Evolutionary conservation across 2,888 invertebrate species (phyloP).

Genomic region (Eurytoma adleriae): DNA sequence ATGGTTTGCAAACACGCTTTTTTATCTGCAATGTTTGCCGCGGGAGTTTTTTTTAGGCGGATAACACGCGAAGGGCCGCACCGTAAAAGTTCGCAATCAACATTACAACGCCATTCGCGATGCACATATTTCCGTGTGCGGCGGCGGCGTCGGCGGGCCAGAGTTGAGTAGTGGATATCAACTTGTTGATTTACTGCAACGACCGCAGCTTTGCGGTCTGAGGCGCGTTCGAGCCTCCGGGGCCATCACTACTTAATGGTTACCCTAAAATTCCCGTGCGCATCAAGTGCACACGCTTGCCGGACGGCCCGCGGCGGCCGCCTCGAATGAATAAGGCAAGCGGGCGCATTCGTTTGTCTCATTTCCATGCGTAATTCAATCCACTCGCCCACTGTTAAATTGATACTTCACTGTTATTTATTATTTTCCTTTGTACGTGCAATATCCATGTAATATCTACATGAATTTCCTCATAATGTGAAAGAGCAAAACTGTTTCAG

Average conservation of each 20-base stretch:
- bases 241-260: constrained; percentile 68
- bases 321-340: constrained; percentile 45
- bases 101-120: constrained; percentile 36
- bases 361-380: constrained; percentile 42
- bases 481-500: too few relatives aligned
- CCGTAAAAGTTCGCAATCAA: constrained; percentile 32
- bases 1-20: too few relatives aligned
- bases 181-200: constrained; percentile 73
- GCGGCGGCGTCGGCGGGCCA: neutral
- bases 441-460: too few relatives aligned
- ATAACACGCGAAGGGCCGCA: neutral
- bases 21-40: neutral
- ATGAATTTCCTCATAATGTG: too few relatives aligned
- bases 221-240: constrained; percentile 64
- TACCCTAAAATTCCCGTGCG: constrained; percentile 62
- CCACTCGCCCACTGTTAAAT: constrained; percentile 29
- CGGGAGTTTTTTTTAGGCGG: neutral
- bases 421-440: too few relatives aligned
- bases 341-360: constrained; percentile 41
- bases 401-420: neutral
- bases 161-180: constrained; percentile 67
- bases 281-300: constrained; percentile 51
- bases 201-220: constrained; percentile 66
- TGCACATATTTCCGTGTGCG: constrained; percentile 35
- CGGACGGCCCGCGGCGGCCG: constrained; percentile 26